Evolutionary conservation across 2,113 vertebrate species (phyloP).

Genomic region (Gnathonemus echidnorhynchus): DNA sequence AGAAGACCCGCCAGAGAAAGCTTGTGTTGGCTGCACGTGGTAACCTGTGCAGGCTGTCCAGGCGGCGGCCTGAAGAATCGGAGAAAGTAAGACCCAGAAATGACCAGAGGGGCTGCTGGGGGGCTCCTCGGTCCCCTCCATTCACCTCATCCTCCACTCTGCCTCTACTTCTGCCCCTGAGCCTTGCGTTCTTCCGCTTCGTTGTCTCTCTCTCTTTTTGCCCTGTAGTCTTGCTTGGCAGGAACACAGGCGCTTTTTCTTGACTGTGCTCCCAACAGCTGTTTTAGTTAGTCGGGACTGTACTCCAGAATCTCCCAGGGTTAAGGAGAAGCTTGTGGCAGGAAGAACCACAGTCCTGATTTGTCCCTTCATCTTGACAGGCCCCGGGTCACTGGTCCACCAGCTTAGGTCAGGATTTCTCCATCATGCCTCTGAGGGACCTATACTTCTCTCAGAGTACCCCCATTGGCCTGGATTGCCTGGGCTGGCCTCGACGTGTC

Average conservation of each 20-base stretch:
- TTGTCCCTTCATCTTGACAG: slow-evolving; percentile 40
- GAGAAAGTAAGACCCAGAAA: slow-evolving; percentile 59
- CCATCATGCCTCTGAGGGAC: slow-evolving; percentile 49
- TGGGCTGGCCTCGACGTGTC: slow-evolving; percentile 47
- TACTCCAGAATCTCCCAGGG: not conserved
- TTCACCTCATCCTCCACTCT: not conserved
- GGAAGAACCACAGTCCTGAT: not conserved
- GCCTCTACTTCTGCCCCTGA: not conserved
- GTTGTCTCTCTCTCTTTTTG: not conserved
- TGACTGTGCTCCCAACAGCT: not conserved
- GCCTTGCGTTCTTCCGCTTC: not conserved
- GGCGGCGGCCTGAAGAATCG: slow-evolving; percentile 35
- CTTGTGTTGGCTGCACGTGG: slow-evolving; percentile 43
- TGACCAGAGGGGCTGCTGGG: not conserved
- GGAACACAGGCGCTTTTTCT: not conserved
- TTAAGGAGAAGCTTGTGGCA: not conserved
- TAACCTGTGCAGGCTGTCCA: slow-evolving; percentile 40
- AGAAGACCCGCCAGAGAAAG: slow-evolving; percentile 52
- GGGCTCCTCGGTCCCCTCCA: slow-evolving; percentile 11
- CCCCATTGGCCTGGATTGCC: slow-evolving; percentile 58
- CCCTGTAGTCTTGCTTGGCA: not conserved
- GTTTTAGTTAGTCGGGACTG: not conserved
- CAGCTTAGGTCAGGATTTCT: slow-evolving; percentile 46
- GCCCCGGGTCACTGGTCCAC: slow-evolving; percentile 40
- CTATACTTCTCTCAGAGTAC: slow-evolving; percentile 67